Conservation (phyloP, 2,113 vertebrate species). For the Brachypteracias leptosomus region DNA sequence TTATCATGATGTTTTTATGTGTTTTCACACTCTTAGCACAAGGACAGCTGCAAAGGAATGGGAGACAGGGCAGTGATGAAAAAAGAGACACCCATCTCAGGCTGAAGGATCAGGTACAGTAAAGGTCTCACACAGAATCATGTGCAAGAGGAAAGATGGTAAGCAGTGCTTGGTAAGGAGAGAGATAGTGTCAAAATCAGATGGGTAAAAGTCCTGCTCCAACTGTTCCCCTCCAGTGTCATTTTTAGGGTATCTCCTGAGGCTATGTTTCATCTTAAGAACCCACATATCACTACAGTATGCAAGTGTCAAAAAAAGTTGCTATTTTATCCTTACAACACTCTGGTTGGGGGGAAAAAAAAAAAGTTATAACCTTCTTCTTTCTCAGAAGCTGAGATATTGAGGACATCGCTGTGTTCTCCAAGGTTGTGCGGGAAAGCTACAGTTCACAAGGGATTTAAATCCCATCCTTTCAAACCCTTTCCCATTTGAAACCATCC, state of each 20-base stretch:
- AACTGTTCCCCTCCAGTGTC: neutral
- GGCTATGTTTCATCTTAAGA: neutral
- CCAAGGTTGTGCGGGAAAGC: neutral
- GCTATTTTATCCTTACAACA: neutral
- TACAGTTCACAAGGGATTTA: neutral
- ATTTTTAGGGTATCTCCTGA: neutral
- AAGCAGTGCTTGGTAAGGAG: neutral
- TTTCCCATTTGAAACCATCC: neutral
- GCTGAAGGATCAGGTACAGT: neutral
- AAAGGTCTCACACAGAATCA: neutral
- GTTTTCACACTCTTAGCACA: neutral
- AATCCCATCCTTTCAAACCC: neutral
- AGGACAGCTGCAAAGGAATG: neutral
- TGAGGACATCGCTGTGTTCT: neutral
- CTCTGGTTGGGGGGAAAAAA: neutral
- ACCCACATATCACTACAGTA: neutral
- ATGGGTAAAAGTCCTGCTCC: neutral
- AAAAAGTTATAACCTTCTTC: neutral
- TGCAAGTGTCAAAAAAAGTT: neutral
- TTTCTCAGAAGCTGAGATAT: neutral
- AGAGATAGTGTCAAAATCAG: neutral
- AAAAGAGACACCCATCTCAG: neutral
- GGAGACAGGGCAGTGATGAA: neutral
- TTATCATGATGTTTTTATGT: neutral
- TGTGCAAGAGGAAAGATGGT: neutral